These are phyloP conservation scores for Leptura quadrifasciata DNA, from an alignment of 2,888 invertebrate genomes.

Conservation along the genomic window DNA sequence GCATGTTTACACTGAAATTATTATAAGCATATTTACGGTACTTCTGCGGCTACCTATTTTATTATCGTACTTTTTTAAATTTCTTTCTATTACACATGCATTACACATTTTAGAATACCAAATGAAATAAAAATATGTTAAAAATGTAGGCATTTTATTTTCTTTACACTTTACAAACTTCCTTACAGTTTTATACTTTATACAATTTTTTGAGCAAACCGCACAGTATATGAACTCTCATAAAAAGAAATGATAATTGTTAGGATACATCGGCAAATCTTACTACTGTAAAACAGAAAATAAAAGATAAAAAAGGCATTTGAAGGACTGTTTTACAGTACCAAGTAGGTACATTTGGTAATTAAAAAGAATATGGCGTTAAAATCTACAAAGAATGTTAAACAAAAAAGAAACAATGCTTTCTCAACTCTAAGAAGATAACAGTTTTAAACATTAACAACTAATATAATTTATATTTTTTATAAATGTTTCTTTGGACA, in stretches of 20 bases:
- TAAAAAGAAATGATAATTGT: constrained; percentile 5
- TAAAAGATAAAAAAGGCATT: neutral
- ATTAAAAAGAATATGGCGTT: constrained; percentile 1
- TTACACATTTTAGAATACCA: constrained; percentile 3
- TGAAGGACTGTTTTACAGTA: constrained; percentile 44
- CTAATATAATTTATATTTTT: constrained; percentile 5
- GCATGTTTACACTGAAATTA: neutral
- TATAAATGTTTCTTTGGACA: constrained; percentile 11
- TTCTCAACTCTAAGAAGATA: constrained; percentile 1
- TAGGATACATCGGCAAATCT: constrained; percentile 24
- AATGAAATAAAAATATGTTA: constrained; percentile 31
- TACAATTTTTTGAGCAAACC: constrained; percentile 22
- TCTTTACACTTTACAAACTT: constrained; percentile 22
- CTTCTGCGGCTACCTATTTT: neutral
- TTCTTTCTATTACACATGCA: neutral
- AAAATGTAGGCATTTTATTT: constrained; percentile 30
- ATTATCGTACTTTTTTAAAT: neutral
- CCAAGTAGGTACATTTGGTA: constrained; percentile 29
- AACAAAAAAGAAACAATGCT: constrained; percentile 6
- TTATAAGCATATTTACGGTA: neutral
- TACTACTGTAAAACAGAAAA: constrained; percentile 45
- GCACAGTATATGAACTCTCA: constrained; percentile 9
- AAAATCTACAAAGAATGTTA: constrained; percentile 9
- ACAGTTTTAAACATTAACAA: constrained; percentile 6
- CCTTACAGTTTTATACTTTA: constrained; percentile 9